Evolutionary conservation across 2,888 invertebrate species (phyloP).

Genomic region (Buathra laborator): DNA sequence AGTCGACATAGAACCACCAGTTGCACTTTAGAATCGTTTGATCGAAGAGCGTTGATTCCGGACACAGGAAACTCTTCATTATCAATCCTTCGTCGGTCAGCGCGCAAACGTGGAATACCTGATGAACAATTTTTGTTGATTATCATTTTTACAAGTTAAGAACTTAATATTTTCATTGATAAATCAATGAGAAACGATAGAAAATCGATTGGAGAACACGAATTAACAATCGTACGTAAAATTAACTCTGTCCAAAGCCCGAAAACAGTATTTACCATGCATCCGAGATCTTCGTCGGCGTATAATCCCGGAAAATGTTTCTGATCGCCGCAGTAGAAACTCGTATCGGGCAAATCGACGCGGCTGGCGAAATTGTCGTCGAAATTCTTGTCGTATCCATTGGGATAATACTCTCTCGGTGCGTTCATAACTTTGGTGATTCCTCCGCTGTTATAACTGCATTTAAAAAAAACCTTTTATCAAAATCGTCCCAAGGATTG

Average conservation of each 20-base stretch:
- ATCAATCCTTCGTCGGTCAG: conserved; percentile 95
- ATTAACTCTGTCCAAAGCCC: not conserved
- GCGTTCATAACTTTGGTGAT: conserved; percentile 93
- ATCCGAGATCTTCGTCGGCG: conserved; percentile 94
- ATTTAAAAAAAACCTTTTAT: not conserved
- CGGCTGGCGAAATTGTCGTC: conserved; percentile 95
- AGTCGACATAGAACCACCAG: conserved; percentile 98
- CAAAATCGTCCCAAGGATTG: not conserved
- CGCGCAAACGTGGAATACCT: conserved; percentile 97
- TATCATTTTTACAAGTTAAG: not conserved
- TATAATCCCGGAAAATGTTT: conserved; percentile 96
- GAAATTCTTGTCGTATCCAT: conserved; percentile 95
- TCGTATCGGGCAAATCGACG: conserved; percentile 93
- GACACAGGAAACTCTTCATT: conserved; percentile 96
- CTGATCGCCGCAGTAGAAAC: conserved; percentile 94
- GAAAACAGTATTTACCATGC: conserved; percentile 90
- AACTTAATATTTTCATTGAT: not conserved
- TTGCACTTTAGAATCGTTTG: conserved; percentile 96
- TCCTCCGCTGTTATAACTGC: conserved; percentile 80
- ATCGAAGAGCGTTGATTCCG: conserved; percentile 96
- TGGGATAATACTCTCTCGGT: conserved; percentile 95
- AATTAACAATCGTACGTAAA: no score
- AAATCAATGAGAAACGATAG: not conserved
- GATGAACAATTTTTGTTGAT: conserved; percentile 73
- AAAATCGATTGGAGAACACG: not conserved